These are phyloP conservation scores for Sebastes nivosus DNA, from an alignment of 2,797 vertebrate genomes.

Conservation along the genomic window DNA sequence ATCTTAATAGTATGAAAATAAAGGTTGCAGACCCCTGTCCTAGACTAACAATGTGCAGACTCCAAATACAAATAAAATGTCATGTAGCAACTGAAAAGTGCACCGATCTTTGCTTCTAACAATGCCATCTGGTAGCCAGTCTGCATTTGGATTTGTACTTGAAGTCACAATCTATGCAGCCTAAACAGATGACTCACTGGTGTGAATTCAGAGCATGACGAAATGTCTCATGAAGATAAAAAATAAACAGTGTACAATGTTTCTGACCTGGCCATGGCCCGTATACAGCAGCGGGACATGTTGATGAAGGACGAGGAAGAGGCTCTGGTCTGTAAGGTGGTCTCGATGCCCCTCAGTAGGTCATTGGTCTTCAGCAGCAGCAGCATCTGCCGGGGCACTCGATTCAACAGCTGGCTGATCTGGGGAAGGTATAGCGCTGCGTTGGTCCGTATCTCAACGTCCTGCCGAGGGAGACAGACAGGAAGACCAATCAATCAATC, in stretches of 20 bases:
- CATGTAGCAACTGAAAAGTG: no score
- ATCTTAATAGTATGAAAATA: no score
- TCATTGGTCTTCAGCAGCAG: slow-evolving; percentile 97
- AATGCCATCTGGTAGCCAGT: no score
- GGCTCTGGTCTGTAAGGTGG: slow-evolving; percentile 87
- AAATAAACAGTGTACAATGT: neutral
- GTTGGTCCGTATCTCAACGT: slow-evolving; percentile 89
- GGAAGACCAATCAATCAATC: neutral
- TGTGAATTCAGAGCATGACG: neutral
- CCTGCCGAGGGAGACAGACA: slow-evolving; percentile 72
- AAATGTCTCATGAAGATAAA: neutral
- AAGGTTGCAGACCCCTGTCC: no score
- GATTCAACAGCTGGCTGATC: slow-evolving; percentile 93
- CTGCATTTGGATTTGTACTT: no score
- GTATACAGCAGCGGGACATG: slow-evolving; percentile 95
- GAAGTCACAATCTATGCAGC: neutral
- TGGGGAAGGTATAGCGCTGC: slow-evolving; percentile 91
- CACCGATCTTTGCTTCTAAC: no score
- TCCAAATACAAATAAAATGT: no score
- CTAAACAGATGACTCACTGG: neutral
- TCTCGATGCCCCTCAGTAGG: slow-evolving; percentile 92
- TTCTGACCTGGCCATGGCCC: slow-evolving; percentile 87
- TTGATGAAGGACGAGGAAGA: slow-evolving; percentile 94
- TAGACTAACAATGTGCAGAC: no score
- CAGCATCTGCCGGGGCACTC: slow-evolving; percentile 93